A percentile compares a stretch with the other conserved stretches of the same genome.
These are phyloP conservation scores for Chaetura pelagica DNA, from an alignment of 2,113 vertebrate genomes.

Conservation along the genomic window DNA sequence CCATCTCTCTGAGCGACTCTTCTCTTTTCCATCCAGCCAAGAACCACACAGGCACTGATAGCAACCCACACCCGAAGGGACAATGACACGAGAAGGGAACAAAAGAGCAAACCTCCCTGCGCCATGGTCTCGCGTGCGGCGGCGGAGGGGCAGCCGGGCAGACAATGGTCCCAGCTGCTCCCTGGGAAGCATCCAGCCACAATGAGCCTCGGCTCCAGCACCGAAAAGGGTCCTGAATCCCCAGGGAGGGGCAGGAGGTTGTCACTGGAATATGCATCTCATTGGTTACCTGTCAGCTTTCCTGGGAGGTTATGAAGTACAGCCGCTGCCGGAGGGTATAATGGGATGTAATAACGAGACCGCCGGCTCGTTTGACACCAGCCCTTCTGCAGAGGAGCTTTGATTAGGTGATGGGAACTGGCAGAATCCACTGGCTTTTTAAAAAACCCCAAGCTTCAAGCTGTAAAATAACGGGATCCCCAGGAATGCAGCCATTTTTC, in stretches of 20 bases:
- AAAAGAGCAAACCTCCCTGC: conserved; percentile 65
- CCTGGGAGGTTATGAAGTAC: conserved; percentile 25
- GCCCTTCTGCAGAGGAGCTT: conserved; percentile 23
- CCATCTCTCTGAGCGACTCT: accelerated
- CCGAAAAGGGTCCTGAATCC: neutral
- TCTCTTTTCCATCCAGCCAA: neutral
- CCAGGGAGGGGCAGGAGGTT: neutral
- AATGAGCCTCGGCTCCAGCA: neutral
- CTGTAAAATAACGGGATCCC: neutral
- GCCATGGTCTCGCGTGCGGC: neutral
- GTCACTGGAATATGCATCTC: conserved; percentile 42
- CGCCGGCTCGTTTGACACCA: neutral
- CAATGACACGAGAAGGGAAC: conserved; percentile 39
- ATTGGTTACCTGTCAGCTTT: conserved; percentile 71
- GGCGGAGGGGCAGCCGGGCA: neutral
- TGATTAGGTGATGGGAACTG: conserved; percentile 49
- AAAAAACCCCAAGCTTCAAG: neutral
- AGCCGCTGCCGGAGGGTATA: conserved; percentile 29
- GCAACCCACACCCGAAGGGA: neutral
- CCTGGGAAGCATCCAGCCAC: neutral
- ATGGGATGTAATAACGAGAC: conserved; percentile 50
- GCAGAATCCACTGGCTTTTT: neutral
- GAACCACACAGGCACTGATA: accelerated
- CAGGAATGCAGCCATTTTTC: neutral
- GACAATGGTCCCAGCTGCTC: conserved; percentile 58